Evolutionary conservation across 64 coral and sea anemone species (phyloP).

Genomic region (Platygyra sinensis): DNA sequence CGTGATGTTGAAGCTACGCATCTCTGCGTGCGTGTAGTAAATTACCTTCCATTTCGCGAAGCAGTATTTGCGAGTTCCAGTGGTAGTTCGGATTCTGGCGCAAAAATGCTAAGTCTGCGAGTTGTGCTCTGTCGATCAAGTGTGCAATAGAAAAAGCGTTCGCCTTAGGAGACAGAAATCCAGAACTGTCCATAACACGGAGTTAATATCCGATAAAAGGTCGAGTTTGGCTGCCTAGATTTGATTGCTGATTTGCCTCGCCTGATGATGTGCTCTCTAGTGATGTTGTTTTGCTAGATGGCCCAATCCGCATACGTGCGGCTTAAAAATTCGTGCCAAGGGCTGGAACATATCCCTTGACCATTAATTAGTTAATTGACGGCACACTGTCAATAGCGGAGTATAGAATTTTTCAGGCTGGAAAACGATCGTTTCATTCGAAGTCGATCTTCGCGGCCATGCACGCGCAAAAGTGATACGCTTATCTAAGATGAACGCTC

Average conservation of each 20-base stretch:
- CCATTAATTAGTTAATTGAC: conserved; percentile 54
- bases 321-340: conserved; percentile 7
- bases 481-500: conserved; percentile 23
- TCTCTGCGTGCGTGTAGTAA: too few species aligned
- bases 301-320: conserved; percentile 27
- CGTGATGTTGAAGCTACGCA: background rate
- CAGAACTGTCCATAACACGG: conserved; percentile 90
- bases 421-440: background rate
- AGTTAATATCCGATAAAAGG: conserved; percentile 41
- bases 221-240: conserved; percentile 39
- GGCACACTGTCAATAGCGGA: conserved; percentile 22
- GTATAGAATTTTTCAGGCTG: conserved; percentile 24
- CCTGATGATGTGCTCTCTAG: conserved; percentile 9
- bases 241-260: conserved; percentile 19
- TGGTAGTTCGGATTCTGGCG: conserved; percentile 83
- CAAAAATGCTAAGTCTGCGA: conserved; percentile 76
- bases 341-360: conserved; percentile 32
- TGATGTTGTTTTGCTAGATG: background rate
- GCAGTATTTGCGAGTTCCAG: conserved; percentile 89
- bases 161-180: conserved; percentile 98
- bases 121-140: conserved; percentile 94
- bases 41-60: conserved; percentile 96
- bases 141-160: conserved; percentile 99
- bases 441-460: background rate
- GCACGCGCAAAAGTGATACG: background rate